These are phyloP conservation scores for Sarcoramphus papa DNA, from an alignment of 2,797 vertebrate genomes.

Conservation along the genomic window DNA sequence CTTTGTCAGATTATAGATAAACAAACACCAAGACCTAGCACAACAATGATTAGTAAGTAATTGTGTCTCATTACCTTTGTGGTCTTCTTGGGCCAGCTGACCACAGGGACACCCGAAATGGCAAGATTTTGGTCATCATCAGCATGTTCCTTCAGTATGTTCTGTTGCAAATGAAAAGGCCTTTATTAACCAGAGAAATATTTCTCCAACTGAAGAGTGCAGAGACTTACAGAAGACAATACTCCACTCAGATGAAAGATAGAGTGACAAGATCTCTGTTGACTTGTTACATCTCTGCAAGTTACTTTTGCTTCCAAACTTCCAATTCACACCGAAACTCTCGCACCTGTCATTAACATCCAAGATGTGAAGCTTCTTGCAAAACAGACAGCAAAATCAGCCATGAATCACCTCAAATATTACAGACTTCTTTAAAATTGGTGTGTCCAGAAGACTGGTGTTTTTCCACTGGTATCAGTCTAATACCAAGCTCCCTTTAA, in stretches of 20 bases:
- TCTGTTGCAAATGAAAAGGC: slow-evolving; percentile 75
- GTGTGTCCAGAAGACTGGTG: not conserved
- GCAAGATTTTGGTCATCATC: slow-evolving; percentile 91
- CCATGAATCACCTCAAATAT: not conserved
- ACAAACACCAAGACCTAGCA: not conserved
- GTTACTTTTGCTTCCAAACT: not conserved
- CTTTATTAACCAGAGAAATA: slow-evolving; percentile 27
- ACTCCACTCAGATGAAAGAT: not conserved
- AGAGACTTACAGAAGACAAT: not conserved
- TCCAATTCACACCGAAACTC: not conserved
- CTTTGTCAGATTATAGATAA: not conserved
- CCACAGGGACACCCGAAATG: slow-evolving; percentile 89
- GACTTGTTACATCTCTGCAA: not conserved
- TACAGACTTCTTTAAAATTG: not conserved
- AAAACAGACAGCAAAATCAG: not conserved
- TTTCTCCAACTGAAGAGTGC: not conserved
- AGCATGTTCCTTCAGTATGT: slow-evolving; percentile 89
- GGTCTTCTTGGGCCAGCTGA: slow-evolving; percentile 90
- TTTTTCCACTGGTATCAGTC: not conserved
- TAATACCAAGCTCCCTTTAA: not conserved
- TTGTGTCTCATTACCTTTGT: slow-evolving; percentile 79
- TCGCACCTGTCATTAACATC: not conserved
- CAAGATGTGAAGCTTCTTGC: not conserved
- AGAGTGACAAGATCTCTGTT: not conserved
- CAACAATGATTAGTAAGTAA: not conserved